Base-by-base conservation (phyloP, 2,797 vertebrate genomes). In the Myotis findleyi region DNA sequence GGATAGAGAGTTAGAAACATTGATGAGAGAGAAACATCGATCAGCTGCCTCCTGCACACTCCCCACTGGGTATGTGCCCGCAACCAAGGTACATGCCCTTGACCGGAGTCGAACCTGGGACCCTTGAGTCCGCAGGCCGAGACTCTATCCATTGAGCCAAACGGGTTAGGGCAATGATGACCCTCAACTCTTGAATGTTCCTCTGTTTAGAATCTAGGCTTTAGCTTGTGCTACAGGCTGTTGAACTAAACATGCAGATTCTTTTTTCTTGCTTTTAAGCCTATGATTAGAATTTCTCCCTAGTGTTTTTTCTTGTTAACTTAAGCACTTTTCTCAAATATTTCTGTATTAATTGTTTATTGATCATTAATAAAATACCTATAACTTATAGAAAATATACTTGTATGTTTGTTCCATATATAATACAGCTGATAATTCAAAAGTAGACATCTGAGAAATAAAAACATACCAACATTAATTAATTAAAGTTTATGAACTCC, bases 401-500 rank as follows among this genome's bases (percentile, higher is more conserved):
- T 12, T 93, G 2, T 33, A 62, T 87, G 51, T 53, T 66, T 73
- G 17, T 87, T 82, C 47, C 21, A 68, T 49, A 10, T 73, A 16
- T 68, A 57, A 27, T 79, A 51, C 20, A 73, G 47, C 62, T 27
- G 47, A 2, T 55, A 88, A 49, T 94, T 86, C 89, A 84, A 49
- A 95, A 87, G 76, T 66, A 68, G 53, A 87, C 6, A 36, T 76
- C 36, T 71, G 41, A 72, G 57, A 49, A 92, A 47, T 93, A 44
- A 80, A 89, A 77, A 73, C 76, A 77, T 3, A 41, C 73, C 41
- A 92, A 11, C 8, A 44, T 49, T 89, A 8, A 44, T 87, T 79
- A 91, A 87, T 36, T 92, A 76, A 79, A 92, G 71, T 92, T 89
- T 73, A n/a, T 92, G 49, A 93, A 92, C 91, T 95, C n/a, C 16